phyloP scores from a whole-genome alignment of 2,797 vertebrate species.

The Triplophysa yarkandensis region DNA sequence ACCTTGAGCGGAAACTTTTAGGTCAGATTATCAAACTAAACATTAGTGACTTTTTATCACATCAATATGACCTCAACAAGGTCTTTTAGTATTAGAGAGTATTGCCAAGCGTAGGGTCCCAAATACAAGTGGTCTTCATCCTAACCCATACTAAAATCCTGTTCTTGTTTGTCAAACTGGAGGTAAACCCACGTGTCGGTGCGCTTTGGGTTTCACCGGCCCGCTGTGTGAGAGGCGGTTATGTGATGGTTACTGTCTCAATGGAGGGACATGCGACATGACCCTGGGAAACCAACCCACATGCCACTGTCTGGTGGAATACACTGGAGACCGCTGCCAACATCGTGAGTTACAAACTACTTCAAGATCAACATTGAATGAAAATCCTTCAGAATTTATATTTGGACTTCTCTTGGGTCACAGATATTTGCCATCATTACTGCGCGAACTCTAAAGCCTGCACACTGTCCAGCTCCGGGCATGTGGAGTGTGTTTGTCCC shows the following conservation, averaged over 20 bases:
- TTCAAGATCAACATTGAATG: background rate
- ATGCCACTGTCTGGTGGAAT: slow-evolving; percentile 79
- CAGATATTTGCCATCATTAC: slow-evolving; percentile 76
- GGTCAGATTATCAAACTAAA: background rate
- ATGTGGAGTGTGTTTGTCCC: slow-evolving; percentile 82
- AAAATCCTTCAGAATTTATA: background rate
- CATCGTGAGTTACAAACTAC: slow-evolving; percentile 74
- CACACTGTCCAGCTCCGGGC: slow-evolving; percentile 74
- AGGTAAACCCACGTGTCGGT: slow-evolving; percentile 84
- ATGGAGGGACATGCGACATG: slow-evolving; percentile 80
- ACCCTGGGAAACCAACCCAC: slow-evolving; percentile 81
- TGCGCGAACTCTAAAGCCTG: slow-evolving; percentile 85
- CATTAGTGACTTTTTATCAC: too few species aligned
- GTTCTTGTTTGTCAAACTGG: background rate
- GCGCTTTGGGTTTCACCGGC: slow-evolving; percentile 80
- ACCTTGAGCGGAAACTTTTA: background rate
- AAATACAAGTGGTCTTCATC: background rate
- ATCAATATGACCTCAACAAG: background rate
- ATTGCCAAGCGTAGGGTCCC: background rate
- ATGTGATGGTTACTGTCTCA: slow-evolving; percentile 80
- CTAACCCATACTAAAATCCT: background rate
- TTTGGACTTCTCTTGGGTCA: background rate
- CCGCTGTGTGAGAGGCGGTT: slow-evolving; percentile 78
- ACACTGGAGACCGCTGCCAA: slow-evolving; percentile 82
- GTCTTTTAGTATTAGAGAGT: too few species aligned